phyloP scores from a whole-genome alignment of 2,888 invertebrate species.

The Panzeria rudis region DNA sequence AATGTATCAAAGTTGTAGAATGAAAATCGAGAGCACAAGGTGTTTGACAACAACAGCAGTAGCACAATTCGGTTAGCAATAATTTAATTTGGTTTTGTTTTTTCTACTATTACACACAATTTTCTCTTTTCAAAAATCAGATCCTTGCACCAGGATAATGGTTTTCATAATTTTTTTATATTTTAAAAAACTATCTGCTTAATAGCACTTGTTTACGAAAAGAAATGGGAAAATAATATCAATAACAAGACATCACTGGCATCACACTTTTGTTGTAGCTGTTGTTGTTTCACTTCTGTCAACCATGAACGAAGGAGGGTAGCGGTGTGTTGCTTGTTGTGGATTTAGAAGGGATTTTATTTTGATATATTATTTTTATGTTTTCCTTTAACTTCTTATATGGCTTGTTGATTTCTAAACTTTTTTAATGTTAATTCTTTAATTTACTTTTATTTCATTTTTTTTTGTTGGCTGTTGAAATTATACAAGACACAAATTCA shows the following conservation, averaged over 20 bases:
- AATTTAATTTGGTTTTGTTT: conserved; percentile 1
- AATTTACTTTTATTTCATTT: background rate
- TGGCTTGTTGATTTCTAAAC: conserved; percentile 12
- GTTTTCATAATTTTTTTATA: conserved; percentile 18
- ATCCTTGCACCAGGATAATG: conserved; percentile 4
- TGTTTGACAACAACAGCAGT: conserved; percentile 22
- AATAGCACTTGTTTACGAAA: conserved; percentile 35
- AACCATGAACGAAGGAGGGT: background rate
- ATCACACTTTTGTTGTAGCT: conserved; percentile 1
- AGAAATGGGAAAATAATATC: background rate
- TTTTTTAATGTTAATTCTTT: conserved; percentile 19
- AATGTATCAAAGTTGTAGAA: conserved; percentile 50
- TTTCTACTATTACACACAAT: background rate
- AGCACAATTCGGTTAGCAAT: background rate
- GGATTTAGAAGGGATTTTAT: conserved; percentile 13
- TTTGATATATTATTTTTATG: conserved; percentile 2
- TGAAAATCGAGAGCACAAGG: conserved; percentile 36
- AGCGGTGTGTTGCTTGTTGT: background rate
- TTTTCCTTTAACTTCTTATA: background rate
- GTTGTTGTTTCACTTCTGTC: conserved; percentile 6
- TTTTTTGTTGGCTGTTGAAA: background rate
- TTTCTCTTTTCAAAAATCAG: background rate
- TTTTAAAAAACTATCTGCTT: background rate
- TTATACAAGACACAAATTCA: background rate
- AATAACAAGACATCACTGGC: conserved; percentile 16